Base-by-base conservation (phyloP, 2,888 invertebrate genomes). In the Caenorhabditis auriculariae region DNA sequence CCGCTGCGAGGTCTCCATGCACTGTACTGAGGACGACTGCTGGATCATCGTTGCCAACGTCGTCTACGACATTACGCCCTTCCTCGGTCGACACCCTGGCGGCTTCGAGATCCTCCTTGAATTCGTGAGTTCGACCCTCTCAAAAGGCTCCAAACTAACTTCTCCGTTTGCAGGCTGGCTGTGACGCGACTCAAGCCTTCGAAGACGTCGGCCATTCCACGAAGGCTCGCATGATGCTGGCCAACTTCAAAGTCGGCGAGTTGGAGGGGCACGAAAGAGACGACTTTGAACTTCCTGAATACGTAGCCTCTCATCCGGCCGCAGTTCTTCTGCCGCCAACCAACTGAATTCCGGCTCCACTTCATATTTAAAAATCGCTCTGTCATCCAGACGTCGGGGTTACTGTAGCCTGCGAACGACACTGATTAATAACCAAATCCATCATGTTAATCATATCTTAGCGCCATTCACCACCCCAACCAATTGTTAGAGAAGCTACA, bases 151-250 rank as follows among this genome's bases (percentile, higher is more conserved):
- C 26, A 12, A 12, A 47, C n/a, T n/a, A n/a, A n/a, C n/a, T n/a
- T n/a, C n/a, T n/a, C n/a, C n/a, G n/a, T 47, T 72, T 76, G 51
- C 64, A 76, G 76, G 66, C 67, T 48, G 76, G 76, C 47, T 47
- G 65, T 28, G 76, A 76, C 56, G 76, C 74, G 21, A 76, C 76
- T 17, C 63, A 70, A 32, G 72, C 70, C 29, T 76, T 76, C 60
- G 74, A 76, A 60, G 63, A 62, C 5, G 72, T 73, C 19, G 76
- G 76, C n/a, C 76, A 76, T 56, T 66, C 69, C 15, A 60, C 67
- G 58, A 53, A 59, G 29, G 75, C 75, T 24, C 60, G 72, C 28
- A 57, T 65, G 37, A 64, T 62, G 60, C 53, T 60, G 41, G 59
- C 64, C 39, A 57, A 70, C 42, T 62, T 62, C 54, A 56, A 60